Conservation (phyloP, 2,888 invertebrate species). For the Cetonia aurata region DNA sequence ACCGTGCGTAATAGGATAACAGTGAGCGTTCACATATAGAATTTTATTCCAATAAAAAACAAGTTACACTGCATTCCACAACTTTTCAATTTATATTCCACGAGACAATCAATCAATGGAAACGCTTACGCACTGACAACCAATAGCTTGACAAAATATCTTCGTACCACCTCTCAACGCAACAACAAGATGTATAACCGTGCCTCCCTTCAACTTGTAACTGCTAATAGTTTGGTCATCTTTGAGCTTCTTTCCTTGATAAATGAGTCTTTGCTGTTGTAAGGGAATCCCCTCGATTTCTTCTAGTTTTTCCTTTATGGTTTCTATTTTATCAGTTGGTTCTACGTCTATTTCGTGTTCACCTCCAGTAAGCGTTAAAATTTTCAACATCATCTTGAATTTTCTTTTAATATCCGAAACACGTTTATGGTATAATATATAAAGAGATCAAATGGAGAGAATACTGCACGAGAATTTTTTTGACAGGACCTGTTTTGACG, state of each 20-base stretch:
- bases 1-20: no score
- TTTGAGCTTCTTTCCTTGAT: constrained; percentile 63
- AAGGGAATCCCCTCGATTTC: constrained; percentile 64
- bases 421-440: no score
- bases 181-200: constrained; percentile 62
- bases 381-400: constrained; percentile 61
- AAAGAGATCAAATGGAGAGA: no score
- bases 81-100: neutral
- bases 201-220: constrained; percentile 63
- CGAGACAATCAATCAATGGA: neutral
- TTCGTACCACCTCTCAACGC: constrained; percentile 62
- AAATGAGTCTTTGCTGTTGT: constrained; percentile 62
- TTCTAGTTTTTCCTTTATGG: constrained; percentile 63
- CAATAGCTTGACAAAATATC: constrained; percentile 10
- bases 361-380: constrained; percentile 63
- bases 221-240: constrained; percentile 62
- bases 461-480: no score
- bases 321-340: constrained; percentile 60
- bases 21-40: no score
- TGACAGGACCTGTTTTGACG: no score
- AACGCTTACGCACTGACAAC: constrained; percentile 2
- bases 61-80: constrained; percentile 7
- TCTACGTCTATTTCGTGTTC: constrained; percentile 63
- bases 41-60: constrained; percentile 1
- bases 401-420: neutral